Conservation (phyloP, 2,797 vertebrate genomes). For the Peromyscus nudipes region DNA sequence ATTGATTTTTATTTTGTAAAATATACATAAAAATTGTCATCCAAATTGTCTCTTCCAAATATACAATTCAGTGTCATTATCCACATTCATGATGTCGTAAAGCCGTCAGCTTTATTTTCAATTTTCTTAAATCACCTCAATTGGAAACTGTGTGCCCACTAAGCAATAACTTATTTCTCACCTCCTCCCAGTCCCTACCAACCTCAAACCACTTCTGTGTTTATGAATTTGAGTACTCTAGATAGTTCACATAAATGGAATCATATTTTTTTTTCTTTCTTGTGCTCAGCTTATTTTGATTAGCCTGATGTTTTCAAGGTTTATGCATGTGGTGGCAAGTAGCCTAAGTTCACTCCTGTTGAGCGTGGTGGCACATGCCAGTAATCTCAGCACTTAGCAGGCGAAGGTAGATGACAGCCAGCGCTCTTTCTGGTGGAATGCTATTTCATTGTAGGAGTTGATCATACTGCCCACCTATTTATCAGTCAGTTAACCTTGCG, state of each 20-base stretch:
- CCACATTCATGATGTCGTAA: background rate
- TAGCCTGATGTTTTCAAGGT: background rate
- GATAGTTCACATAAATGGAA: background rate
- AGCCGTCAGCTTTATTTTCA: background rate
- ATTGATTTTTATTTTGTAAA: background rate
- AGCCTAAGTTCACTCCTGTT: background rate
- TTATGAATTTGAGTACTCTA: background rate
- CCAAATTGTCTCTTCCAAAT: background rate
- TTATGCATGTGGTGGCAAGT: background rate
- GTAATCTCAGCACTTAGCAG: background rate
- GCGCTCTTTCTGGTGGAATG: background rate
- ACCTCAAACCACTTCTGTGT: background rate
- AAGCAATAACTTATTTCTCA: background rate
- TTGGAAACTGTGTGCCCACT: background rate
- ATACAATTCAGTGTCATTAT: background rate
- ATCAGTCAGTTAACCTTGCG: background rate
- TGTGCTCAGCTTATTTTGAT: background rate
- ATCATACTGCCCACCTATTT: background rate
- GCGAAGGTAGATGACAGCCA: background rate
- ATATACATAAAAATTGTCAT: background rate
- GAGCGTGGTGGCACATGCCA: background rate
- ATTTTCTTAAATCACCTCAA: background rate
- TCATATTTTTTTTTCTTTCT: background rate
- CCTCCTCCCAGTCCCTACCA: background rate
- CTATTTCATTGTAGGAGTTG: background rate